Evolutionary conservation across 2,888 invertebrate genomes (phyloP), one percentile per base, ranked within the genome.

Genomic region (Priocnemis perturbator): DNA sequence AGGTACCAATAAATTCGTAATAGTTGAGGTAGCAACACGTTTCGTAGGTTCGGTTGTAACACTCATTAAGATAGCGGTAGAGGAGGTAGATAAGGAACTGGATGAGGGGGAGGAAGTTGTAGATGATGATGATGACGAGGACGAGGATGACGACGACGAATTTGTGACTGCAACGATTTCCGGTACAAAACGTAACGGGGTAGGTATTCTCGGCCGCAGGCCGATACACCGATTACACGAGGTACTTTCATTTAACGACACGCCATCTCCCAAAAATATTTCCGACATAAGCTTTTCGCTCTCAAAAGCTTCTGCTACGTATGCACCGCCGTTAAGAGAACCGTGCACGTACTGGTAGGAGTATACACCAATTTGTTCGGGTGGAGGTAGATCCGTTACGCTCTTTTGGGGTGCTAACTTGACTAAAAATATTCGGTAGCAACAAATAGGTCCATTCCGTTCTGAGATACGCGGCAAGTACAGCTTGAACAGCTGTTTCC

Each of bases 391-490:
- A 81, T 93, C 93, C 23, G 92, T 92, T 81, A 94, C 90, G 67
- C 92, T 93, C 66, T 91, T 91, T 60, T 93, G 91, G 0, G 92
- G 90, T 45, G 91, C 91, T 79, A 97, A 90, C 57, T 94, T 92
- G 0, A 97, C 94, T 87, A 97, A 90, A 89, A 95, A 95, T 52
- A 97, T 91, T 77, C 96, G 92, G 87, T 95, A 96, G 83, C 96
- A 97, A 88, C 96, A 97, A 79, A 97, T 96, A 0, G 94, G 94
- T 0, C 97, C 97, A 82, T 96, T 96, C 64, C 96, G 90, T 86
- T 97, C 96, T 0, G 95, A 94, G 45, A 97, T 91, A 74, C 94
- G 91, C 0, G 95, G 95, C 78, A 96, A 88, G 76, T 92, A 92
- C 78, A 97, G 90, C 83, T 95, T 94, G 78, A 96, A 94, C 81